Percentiles rank a stretch among this genome's conserved stretches.
These are phyloP conservation scores for Oncorhynchus tshawytscha DNA, from an alignment of 2,113 vertebrate species.

Conservation along the genomic window DNA sequence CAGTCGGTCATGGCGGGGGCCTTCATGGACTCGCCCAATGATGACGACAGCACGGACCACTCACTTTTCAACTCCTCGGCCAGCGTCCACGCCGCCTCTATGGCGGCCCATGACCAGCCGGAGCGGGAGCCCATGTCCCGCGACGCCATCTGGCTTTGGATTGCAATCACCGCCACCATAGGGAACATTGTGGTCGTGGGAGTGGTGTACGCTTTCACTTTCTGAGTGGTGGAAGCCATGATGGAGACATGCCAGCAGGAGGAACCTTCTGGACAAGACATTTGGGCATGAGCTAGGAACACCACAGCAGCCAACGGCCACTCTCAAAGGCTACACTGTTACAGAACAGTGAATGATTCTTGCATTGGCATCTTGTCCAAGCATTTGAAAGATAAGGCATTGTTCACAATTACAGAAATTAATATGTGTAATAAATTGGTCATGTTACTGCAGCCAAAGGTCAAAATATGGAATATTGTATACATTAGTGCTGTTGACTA, in stretches of 20 bases:
- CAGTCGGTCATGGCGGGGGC: conserved; percentile 87
- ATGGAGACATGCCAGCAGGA: not conserved
- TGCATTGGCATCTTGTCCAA: not conserved
- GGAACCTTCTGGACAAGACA: not conserved
- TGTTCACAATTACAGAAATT: not conserved
- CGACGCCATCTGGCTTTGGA: conserved; percentile 84
- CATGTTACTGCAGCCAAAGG: conserved; percentile 4
- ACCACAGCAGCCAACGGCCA: too few relatives aligned
- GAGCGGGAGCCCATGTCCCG: conserved; percentile 78
- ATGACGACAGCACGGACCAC: conserved; percentile 84
- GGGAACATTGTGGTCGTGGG: conserved; percentile 87
- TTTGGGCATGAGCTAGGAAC: not conserved
- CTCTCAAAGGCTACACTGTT: not conserved
- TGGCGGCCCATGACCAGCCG: conserved; percentile 62
- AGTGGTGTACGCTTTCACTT: conserved; percentile 86
- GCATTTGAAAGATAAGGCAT: conserved; percentile 7
- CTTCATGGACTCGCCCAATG: conserved; percentile 84
- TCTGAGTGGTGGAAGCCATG: conserved; percentile 63
- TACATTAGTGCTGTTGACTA: not conserved
- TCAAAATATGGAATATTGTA: not conserved
- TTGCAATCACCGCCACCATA: conserved; percentile 85
- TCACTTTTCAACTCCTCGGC: conserved; percentile 84
- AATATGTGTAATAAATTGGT: not conserved
- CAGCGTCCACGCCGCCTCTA: conserved; percentile 76
- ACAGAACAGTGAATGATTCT: not conserved